phyloP scores from a whole-genome alignment of 1,140 invertebrate genomes.

The Cyrtorhinus lividipennis region DNA sequence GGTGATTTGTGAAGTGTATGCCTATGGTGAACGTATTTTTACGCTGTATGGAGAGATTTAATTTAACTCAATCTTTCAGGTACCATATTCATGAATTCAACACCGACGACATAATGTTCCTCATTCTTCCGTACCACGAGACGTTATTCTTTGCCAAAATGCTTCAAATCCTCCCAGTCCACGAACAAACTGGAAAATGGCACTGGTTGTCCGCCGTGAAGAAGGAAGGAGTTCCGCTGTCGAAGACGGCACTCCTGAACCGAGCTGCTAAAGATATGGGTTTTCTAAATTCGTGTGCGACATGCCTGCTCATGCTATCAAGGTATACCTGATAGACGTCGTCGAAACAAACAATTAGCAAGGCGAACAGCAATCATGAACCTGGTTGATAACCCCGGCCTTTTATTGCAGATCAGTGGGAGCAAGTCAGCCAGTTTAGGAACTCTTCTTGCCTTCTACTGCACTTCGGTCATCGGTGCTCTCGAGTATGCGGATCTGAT shows the following conservation, averaged over 20 bases:
- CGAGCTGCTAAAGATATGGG: slow-evolving; percentile 48
- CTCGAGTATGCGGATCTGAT: slow-evolving; percentile 35
- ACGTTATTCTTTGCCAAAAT: slow-evolving; percentile 73
- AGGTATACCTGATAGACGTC: too few relatives aligned
- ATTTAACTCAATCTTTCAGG: slow-evolving; percentile 37
- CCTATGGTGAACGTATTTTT: too few relatives aligned
- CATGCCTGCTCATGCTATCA: slow-evolving; percentile 46
- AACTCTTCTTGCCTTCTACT: slow-evolving; percentile 62
- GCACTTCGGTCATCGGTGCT: slow-evolving; percentile 51
- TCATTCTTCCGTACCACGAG: slow-evolving; percentile 82
- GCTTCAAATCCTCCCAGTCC: slow-evolving; percentile 57
- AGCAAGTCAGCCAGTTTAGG: slow-evolving; percentile 42
- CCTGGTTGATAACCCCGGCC: too few relatives aligned
- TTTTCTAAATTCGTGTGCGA: slow-evolving; percentile 62
- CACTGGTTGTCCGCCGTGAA: slow-evolving; percentile 58
- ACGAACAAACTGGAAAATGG: slow-evolving; percentile 48
- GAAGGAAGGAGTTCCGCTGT: slow-evolving; percentile 52
- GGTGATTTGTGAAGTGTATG: slow-evolving; percentile 33
- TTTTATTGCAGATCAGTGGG: slow-evolving; percentile 33
- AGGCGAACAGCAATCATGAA: too few relatives aligned
- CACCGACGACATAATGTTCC: slow-evolving; percentile 55
- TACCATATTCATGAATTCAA: slow-evolving; percentile 83
- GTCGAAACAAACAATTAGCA: too few relatives aligned
- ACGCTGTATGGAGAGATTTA: too few relatives aligned
- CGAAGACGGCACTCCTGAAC: slow-evolving; percentile 54